Base-by-base conservation (phyloP, 2,888 invertebrate species). In the Lithodes maja region DNA sequence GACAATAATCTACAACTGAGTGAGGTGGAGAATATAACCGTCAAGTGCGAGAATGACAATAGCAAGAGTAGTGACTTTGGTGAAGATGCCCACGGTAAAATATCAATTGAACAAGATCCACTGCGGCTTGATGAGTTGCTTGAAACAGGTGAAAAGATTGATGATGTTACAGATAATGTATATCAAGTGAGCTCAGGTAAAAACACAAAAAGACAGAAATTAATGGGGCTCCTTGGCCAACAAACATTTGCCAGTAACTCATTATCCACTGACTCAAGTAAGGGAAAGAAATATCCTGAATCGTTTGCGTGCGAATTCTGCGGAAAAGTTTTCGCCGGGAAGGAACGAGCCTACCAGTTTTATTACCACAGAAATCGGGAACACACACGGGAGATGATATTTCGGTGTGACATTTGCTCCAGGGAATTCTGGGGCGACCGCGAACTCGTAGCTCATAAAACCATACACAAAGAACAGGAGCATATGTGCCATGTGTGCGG, bases 391-490 rank as follows among this genome's bases (percentile, higher is more conserved):
- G 90, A 87, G 52, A 82, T 88, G 78, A 17, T 85, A 7, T 90
- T 85, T 68, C 81, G 52, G 9, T 90, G 90, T 78, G 87, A 87
- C 33, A 82, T 90, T 77, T 90, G 87, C 80, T 85, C 54, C 1
- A 90, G 88, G 53, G 82, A 85, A 49, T 90, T 85, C 85, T 90
- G 87, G 87, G 87, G 90, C n/a, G 90, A 90, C 17, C 77, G 90
- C 49, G 87, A 90, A 79, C 82, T 90, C 0, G 68, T 85, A 12
- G 81, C 87, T 1, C 90, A 90, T 80, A 86, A 85, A 68, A 50
- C 53, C 9, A 77, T 69, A 7, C 90, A 87, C 71, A 85, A 71
- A 74, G 87, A 85, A 77, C 85, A 84, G 68, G 90, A 85, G n/a
- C 83, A 85, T 78, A 81, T 90, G 17, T 90, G 90, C 52, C 87